Percentiles rank a stretch among this genome's conserved stretches.
Conservation (phyloP, 2,113 vertebrate species). For the Alosa alosa region DNA sequence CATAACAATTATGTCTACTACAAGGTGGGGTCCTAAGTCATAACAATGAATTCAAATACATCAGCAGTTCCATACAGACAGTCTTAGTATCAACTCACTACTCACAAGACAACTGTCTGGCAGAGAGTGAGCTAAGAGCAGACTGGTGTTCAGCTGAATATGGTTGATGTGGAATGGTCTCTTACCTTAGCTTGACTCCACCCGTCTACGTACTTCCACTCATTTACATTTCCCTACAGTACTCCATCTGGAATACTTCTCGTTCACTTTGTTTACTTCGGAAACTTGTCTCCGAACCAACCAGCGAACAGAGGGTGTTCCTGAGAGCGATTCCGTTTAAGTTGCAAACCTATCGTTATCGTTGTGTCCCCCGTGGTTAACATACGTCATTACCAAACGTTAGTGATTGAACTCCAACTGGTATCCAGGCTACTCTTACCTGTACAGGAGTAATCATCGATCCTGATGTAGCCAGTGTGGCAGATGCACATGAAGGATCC, state of each 20-base stretch:
- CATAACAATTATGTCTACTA: neutral
- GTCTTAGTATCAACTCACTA: neutral
- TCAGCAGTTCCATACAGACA: neutral
- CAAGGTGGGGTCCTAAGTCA: neutral
- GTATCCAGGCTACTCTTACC: conserved; percentile 65
- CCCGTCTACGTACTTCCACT: too few species aligned
- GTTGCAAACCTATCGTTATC: too few species aligned
- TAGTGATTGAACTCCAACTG: too few species aligned
- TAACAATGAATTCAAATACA: neutral
- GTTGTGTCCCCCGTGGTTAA: too few species aligned
- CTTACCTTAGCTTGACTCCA: too few species aligned
- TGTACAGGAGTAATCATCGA: conserved; percentile 98
- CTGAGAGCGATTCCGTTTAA: too few species aligned
- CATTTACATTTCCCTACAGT: too few species aligned
- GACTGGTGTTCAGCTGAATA: neutral
- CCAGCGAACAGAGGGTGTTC: too few species aligned
- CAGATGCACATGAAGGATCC: conserved; percentile 98
- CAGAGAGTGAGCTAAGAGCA: neutral
- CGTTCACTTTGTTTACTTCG: too few species aligned
- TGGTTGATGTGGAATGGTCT: neutral
- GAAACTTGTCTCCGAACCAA: too few species aligned
- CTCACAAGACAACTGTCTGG: neutral
- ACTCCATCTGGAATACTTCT: too few species aligned
- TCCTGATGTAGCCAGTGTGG: conserved; percentile 91
- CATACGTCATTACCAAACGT: too few species aligned